phyloP scores from a whole-genome alignment of 2,113 vertebrate genomes.

The Lota lota region DNA sequence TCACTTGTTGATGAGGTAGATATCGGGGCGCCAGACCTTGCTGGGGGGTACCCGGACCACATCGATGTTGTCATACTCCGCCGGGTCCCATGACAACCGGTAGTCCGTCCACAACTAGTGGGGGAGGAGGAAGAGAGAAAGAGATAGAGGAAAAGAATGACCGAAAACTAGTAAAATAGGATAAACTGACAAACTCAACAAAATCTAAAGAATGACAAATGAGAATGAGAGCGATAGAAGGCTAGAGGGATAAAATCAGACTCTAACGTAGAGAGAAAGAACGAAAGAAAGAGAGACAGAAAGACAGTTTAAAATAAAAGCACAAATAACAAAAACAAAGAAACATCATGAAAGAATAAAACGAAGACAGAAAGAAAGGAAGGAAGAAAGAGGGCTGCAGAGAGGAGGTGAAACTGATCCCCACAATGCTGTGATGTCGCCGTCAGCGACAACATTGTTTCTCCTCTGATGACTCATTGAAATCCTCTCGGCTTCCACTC shows the following conservation, averaged over 20 bases:
- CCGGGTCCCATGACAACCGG: conserved; percentile 80
- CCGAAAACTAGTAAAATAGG: too few relatives aligned
- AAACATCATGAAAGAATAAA: neutral
- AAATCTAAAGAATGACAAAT: neutral
- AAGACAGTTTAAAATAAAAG: neutral
- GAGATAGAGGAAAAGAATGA: neutral
- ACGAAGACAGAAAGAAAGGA: too few relatives aligned
- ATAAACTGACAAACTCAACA: too few relatives aligned
- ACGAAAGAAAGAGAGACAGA: too few relatives aligned
- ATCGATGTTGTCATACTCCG: conserved; percentile 70
- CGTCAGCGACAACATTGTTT: conserved; percentile 12
- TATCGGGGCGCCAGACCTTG: conserved; percentile 85
- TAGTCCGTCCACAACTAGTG: conserved; percentile 80
- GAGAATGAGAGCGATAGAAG: neutral
- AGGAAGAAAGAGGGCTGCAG: neutral
- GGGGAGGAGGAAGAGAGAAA: neutral
- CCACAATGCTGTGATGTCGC: neutral
- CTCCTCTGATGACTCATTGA: conserved; percentile 23
- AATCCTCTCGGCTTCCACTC: conserved; percentile 14
- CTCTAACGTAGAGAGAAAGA: too few relatives aligned
- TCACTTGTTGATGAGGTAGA: conserved; percentile 88
- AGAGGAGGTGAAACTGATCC: conserved; percentile 17
- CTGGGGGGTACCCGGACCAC: conserved; percentile 69
- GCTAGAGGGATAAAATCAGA: neutral
- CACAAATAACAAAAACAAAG: neutral